Base-by-base conservation (phyloP, 1,140 invertebrate species). In the Armadillidium nasatum region DNA sequence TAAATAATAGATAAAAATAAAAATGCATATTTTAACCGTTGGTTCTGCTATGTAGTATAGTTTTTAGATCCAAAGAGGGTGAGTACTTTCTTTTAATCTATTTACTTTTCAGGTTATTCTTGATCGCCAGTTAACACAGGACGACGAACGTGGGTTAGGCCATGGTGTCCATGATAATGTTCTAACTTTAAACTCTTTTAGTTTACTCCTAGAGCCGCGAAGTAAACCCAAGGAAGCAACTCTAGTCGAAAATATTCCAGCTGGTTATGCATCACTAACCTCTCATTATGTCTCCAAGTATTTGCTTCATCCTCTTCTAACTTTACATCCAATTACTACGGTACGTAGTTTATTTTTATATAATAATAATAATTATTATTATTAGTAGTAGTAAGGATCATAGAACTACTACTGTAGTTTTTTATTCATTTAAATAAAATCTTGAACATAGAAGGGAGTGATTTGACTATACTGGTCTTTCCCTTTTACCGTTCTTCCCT, bases 61-160 rank as follows among this genome's bases (percentile, higher is more conserved):
- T n/a, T n/a, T n/a, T n/a, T n/a, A n/a, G n/a, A n/a, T n/a, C n/a
- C n/a, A n/a, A n/a, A n/a, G n/a, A n/a, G n/a, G n/a, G n/a, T n/a
- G n/a, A n/a, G n/a, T n/a, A n/a, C n/a, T n/a, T n/a, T n/a, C n/a
- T n/a, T n/a, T n/a, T n/a, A n/a, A n/a, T n/a, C n/a, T n/a, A n/a
- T n/a, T n/a, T n/a, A n/a, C n/a, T n/a, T 44, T 71, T 4, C 81
- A 90, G 88, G 88, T 93, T 22, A 97, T 98, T 91, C 89, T 97
- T 86, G 97, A 99, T 85, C 87, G 97, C 15, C 88, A 93, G 80
- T 85, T 99, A 73, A 91, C 90, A 76, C 93, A 95, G 84, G 97
- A 99, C 86, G 97, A 99, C 85, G 94, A 96, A 84, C 87, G 95
- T 76, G 97, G 97, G 6, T 85, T 98, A 44, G 91, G 90, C 19